Evolutionary conservation across 2,888 invertebrate species (phyloP), one percentile per base, ranked within the genome.

Genomic region (Scaptomyza flava): DNA sequence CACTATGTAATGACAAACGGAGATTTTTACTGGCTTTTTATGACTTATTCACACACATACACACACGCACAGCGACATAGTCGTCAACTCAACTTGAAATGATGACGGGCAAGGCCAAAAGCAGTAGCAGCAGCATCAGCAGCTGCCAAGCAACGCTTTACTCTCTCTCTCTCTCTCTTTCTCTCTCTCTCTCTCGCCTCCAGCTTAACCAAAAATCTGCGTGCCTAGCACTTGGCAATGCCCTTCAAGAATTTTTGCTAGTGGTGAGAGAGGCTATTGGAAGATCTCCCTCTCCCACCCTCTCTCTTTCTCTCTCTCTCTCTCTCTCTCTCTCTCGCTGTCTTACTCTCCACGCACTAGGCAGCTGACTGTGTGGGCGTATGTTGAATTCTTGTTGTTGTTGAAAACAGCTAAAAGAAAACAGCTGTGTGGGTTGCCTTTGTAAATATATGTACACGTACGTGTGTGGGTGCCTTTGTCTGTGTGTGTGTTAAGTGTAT

Each of bases 1-100:
- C 70, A 72, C 80, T 75, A 72, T 77, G 77, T 74, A 86, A 82
- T 83, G 87, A 77, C 75, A 73, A 75, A 74, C 87, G 79, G 60
- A 74, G 83, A 83, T 88, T 78, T 80, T 81, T 76, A 80, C 68
- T 73, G 66, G 65, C 57, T 76, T 77, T 78, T 79, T 77, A 78
- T 75, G 72, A 69, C 79, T 78, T 76, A 76, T 78, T 73, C 72
- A 69, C 67, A 72, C 68, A 57, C 63, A 60, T 43, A 45, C 38
- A 50, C 17, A 45, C 31, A 59, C 47, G 31, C 17, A 46, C 23
- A 56, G 36, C 43, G 31, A 58, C 34, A 45, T 43, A 38, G 36
- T 60, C 72, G 77, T 71, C 78, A 78, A 78, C 68, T 81, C 65
- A 61, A 86, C 81, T 81, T 76, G 57, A 73, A 76, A 80, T 66